Conservation (phyloP, 1,140 invertebrate species). For the Drosophila kohkoa region DNA sequence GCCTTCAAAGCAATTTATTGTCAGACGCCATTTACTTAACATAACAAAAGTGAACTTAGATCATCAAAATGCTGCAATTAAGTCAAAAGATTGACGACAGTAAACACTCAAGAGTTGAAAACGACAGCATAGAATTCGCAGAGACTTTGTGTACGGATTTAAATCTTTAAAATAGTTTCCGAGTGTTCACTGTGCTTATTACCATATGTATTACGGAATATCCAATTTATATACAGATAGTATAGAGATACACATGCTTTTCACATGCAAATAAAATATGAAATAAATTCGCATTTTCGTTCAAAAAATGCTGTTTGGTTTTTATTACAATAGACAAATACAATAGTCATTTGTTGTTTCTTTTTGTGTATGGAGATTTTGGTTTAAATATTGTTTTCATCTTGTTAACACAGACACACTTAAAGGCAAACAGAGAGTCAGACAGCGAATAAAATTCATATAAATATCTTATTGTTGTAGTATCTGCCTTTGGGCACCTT, state of each 20-base stretch:
- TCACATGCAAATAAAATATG: conserved; percentile 69
- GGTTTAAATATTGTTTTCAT: conserved; percentile 24
- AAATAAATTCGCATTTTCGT: conserved; percentile 35
- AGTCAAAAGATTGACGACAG: not conserved
- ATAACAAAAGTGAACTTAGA: conserved; percentile 28
- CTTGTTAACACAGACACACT: conserved; percentile 13
- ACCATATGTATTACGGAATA: conserved; percentile 20
- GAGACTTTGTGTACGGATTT: not conserved
- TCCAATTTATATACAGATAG: not conserved
- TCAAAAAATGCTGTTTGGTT: conserved; percentile 12
- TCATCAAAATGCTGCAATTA: conserved; percentile 1
- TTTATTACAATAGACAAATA: conserved; percentile 27
- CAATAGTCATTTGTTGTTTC: conserved; percentile 12
- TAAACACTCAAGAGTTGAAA: not conserved
- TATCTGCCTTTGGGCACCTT: conserved; percentile 23
- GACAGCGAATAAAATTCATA: conserved; percentile 29
- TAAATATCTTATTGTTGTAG: conserved; percentile 31
- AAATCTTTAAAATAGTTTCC: not conserved
- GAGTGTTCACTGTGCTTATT: conserved; percentile 21
- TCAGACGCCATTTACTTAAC: conserved; percentile 10
- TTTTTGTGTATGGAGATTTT: conserved; percentile 21
- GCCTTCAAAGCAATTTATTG: conserved; percentile 20
- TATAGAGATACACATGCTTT: conserved; percentile 38
- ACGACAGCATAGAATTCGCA: not conserved
- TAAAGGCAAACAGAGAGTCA: not conserved